Percentiles rank a stretch among this genome's conserved stretches.
These are phyloP conservation scores for Nothobranchius furzeri DNA, from an alignment of 2,113 vertebrate species.

Conservation along the genomic window DNA sequence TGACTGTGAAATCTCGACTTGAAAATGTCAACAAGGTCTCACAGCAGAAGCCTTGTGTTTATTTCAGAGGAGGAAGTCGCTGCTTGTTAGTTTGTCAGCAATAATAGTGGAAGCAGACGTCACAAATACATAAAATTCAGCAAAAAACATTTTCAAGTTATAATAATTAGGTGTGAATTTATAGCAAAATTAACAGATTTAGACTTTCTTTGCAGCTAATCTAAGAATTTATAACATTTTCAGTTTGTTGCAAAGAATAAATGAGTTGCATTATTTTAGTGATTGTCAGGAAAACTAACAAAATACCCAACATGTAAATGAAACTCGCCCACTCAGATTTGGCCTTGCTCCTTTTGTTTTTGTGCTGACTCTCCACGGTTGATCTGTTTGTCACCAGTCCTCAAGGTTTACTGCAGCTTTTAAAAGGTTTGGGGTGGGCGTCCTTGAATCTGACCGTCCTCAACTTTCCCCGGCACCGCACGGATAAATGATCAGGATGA, in stretches of 20 bases:
- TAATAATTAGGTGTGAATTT: not conserved
- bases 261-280: too few species aligned
- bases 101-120: not conserved
- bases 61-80: constrained; percentile 1
- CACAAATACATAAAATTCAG: not conserved
- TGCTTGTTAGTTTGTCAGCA: not conserved
- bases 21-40: constrained; percentile 23
- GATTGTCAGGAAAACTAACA: too few species aligned
- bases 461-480: constrained; percentile 22
- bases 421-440: constrained; percentile 37
- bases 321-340: too few species aligned
- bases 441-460: constrained; percentile 47
- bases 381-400: constrained; percentile 42
- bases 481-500: constrained; percentile 50
- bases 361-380: too few species aligned
- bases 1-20: constrained; percentile 3
- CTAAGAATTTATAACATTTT: too few species aligned
- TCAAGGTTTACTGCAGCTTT: constrained; percentile 46
- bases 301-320: too few species aligned
- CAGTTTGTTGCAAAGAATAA: too few species aligned
- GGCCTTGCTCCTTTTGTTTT: too few species aligned
- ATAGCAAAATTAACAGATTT: not conserved
- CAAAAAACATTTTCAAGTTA: not conserved
- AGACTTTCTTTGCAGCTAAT: too few species aligned
- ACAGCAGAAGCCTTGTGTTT: not conserved